Evolutionary conservation across 2,888 invertebrate species (phyloP), one percentile per base, ranked within the genome.

Genomic region (Apoderus coryli): DNA sequence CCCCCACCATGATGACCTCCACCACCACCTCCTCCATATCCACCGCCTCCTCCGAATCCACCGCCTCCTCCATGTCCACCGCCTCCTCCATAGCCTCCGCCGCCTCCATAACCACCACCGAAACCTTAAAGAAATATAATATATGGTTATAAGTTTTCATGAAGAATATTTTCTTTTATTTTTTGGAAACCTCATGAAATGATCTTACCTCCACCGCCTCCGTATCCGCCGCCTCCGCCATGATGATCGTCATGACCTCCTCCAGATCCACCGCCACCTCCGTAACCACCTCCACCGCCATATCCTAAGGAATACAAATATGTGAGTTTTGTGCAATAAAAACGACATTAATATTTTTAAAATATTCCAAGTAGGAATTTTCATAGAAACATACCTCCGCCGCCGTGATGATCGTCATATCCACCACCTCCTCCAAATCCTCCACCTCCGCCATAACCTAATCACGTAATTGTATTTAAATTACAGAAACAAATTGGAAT

Each of bases 1-100:
- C 19, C 19, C n/a, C 19, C 19, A 7, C 19, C 19, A 19, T 7
- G n/a, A 7, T n/a, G 7, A n/a, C 19, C 9, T 6, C 27, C 28
- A 9, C 34, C 34, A 10, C 15, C 26, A 16, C 31, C 32, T 13
- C 31, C 31, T 9, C 30, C 31, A 10, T 14, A 13, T 11, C 29
- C 28, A 16, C 29, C 26, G 5, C 32, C 35, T 6, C 27, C 28
- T 15, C 29, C 26, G 5, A 29, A 32, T 6, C 27, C 9, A 2
- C 2, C 15, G 4, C 4, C 11, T 2, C 10, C 2, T 10, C 19
- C 14, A 29, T 14, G 9, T 14, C 35, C 35, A 5, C 35, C 32
- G n/a, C 35, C 35, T 25, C 19, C 19, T 19, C 35, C 35, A 14
- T 9, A 22, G 26, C 35, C 35, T 10, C 36, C 36, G 13, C 33